Conservation (phyloP, 2,113 vertebrate species). For the Shinisaurus crocodilurus region DNA sequence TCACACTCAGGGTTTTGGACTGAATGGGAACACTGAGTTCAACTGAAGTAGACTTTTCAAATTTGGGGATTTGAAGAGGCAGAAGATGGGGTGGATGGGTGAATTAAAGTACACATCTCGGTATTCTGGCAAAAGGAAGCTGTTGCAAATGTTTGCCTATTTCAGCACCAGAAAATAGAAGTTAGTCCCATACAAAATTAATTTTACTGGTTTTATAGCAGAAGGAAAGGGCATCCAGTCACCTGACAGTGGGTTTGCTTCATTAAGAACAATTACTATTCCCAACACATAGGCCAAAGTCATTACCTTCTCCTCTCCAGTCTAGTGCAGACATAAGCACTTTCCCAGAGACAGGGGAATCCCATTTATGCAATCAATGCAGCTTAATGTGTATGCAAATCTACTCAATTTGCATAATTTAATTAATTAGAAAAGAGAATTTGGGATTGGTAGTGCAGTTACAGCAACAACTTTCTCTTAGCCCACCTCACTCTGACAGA, state of each 20-base stretch:
- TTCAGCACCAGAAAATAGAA: background rate
- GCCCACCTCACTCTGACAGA: background rate
- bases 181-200: background rate
- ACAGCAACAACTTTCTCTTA: background rate
- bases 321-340: background rate
- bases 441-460: background rate
- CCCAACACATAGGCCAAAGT: background rate
- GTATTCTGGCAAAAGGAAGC: background rate
- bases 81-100: background rate
- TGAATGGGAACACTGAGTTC: constrained; percentile 4
- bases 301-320: background rate
- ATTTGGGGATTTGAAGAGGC: background rate
- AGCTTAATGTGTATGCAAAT: background rate
- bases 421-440: background rate
- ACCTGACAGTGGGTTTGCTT: background rate
- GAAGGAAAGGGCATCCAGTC: background rate
- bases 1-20: background rate
- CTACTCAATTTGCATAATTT: background rate
- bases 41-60: background rate
- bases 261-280: background rate
- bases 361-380: background rate
- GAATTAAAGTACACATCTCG: background rate
- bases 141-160: background rate
- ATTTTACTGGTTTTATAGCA: background rate
- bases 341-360: background rate